Evolutionary conservation across 2,797 vertebrate species (phyloP).

Genomic region (Pempheris klunzingeri): DNA sequence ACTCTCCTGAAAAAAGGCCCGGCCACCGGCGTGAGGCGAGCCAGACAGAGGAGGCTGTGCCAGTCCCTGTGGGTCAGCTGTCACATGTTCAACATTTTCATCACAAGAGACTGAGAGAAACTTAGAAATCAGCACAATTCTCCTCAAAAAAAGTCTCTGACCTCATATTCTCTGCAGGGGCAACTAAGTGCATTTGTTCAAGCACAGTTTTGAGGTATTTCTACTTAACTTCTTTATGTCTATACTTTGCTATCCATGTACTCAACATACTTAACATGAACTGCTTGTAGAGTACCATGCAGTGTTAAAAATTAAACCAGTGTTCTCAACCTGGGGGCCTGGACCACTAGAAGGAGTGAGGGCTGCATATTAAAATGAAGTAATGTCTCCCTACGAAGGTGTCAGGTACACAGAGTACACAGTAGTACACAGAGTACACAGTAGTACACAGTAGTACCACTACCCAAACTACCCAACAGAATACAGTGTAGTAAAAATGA

Average conservation of each 20-base stretch:
- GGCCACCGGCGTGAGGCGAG: slow-evolving; percentile 32
- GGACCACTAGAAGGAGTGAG: not conserved
- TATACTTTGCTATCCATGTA: not conserved
- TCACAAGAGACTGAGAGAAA: not conserved
- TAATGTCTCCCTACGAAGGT: too few species aligned
- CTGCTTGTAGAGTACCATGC: not conserved
- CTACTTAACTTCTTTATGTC: too few species aligned
- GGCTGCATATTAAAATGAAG: too few species aligned
- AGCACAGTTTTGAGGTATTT: not conserved
- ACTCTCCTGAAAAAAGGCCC: slow-evolving; percentile 67
- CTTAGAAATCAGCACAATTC: not conserved
- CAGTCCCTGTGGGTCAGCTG: slow-evolving; percentile 41
- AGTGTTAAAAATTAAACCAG: not conserved
- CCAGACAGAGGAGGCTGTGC: slow-evolving; percentile 8
- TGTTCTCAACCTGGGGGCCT: not conserved
- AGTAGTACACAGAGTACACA: too few species aligned
- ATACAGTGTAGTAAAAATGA: not conserved
- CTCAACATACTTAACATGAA: not conserved
- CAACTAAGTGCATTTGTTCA: not conserved
- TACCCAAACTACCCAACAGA: not conserved
- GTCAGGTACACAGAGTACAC: too few species aligned
- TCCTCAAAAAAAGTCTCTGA: not conserved
- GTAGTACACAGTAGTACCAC: too few species aligned
- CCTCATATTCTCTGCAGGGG: not conserved
- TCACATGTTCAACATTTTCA: slow-evolving; percentile 19